Base-by-base conservation (phyloP, 2,888 invertebrate species). In the Caenorhabditis japonica region DNA sequence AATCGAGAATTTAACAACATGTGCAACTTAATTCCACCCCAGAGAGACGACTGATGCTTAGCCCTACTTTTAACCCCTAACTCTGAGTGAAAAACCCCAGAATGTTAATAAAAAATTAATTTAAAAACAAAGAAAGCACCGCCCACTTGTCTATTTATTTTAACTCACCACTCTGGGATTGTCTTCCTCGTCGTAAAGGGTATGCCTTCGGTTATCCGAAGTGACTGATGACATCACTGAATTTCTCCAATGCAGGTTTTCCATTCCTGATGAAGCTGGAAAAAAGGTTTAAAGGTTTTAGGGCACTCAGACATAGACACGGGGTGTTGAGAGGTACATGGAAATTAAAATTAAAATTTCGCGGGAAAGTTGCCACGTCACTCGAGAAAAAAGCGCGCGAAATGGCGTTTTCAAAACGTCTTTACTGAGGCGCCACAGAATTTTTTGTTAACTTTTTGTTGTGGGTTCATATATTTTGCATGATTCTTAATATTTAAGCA, bases 191-290 rank as follows among this genome's bases (percentile, higher is more conserved):
- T 78, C 80, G 49, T 81, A 83, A 19, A 78, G 44, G 3, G 80
- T 79, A 33, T 77, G 75, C 34, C 83, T 27, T 30, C 72, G 71
- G 39, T 47, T 76, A 19, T 73, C 75, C n/a, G 70, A 74, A 38
- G 70, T 77, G 17, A 71, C 71, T 7, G 76, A 72, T 13, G 79
- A 79, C 71, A 76, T 75, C 8, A 71, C 74, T 5, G 84, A 85
- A 55, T 83, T 82, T 25, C 83, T 60, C 85, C 85, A 85, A 12
- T 70, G 75, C 19, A 85, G 69, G 53, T 83, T 83, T 43, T 82
- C 83, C 79, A 85, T 75, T 33, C 84, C 84, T 33, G 82, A 83
- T 12, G 84, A 84, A 23, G 83, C 83, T 81, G 71, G 61, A 72
- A 62, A 44, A n/a, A 3, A 17, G 10, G 5, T 30, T n/a, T 27